These are phyloP conservation scores for Nansenia antarctica DNA, from an alignment of 2,113 vertebrate genomes.

Conservation along the genomic window DNA sequence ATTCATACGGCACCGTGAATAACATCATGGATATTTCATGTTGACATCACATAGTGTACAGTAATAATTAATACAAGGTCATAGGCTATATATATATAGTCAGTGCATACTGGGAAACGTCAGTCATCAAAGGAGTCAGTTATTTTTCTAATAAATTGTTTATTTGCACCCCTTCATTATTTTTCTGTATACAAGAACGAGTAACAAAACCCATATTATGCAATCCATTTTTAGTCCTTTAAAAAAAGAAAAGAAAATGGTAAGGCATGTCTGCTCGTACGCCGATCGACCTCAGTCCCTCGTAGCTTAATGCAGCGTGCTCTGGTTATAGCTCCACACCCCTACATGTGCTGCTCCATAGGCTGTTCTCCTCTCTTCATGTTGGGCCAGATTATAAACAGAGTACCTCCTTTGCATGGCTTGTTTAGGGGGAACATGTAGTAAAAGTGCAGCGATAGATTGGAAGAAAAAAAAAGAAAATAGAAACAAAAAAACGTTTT, in stretches of 20 bases:
- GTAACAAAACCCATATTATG: constrained; percentile 82
- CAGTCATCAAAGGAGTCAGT: background rate
- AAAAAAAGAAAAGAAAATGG: constrained; percentile 65
- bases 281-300: constrained; percentile 56
- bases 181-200: constrained; percentile 79
- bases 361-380: constrained; percentile 43
- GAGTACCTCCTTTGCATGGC: constrained; percentile 57
- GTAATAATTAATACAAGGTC: too few relatives aligned
- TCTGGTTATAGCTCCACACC: constrained; percentile 47
- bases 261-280: constrained; percentile 79
- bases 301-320: constrained; percentile 56
- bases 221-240: constrained; percentile 73
- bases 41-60: too few relatives aligned
- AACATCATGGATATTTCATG: too few relatives aligned
- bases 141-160: constrained; percentile 70
- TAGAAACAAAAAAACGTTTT: constrained; percentile 36
- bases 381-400: constrained; percentile 51
- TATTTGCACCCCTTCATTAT: constrained; percentile 73
- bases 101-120: too few relatives aligned
- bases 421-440: constrained; percentile 25
- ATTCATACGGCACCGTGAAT: too few relatives aligned
- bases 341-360: constrained; percentile 52
- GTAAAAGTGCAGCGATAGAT: constrained; percentile 67
- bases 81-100: too few relatives aligned
- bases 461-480: constrained; percentile 57